Conservation (phyloP, 1,140 invertebrate genomes). For the Caerostris extrusa region DNA sequence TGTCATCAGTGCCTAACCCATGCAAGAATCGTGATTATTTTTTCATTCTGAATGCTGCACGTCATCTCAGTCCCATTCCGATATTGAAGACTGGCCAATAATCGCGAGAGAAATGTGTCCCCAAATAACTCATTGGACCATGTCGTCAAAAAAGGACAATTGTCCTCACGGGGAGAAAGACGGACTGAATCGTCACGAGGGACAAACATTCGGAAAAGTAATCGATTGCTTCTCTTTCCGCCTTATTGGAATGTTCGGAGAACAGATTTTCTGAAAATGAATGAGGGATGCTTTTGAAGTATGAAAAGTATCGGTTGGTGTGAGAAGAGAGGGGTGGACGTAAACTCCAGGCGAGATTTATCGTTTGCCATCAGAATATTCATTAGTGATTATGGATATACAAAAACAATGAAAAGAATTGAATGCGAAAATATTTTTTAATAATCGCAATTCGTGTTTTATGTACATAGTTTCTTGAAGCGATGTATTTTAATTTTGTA, state of each 20-base stretch:
- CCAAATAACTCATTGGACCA: not conserved
- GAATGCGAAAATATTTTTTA: too few relatives aligned
- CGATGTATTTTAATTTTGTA: too few relatives aligned
- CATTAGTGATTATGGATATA: not conserved
- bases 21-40: not conserved
- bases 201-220: slow-evolving; percentile 1
- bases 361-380: not conserved
- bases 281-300: not conserved
- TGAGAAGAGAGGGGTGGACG: not conserved
- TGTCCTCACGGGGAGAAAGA: not conserved
- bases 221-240: not conserved
- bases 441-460: too few relatives aligned
- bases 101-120: not conserved
- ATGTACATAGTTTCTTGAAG: too few relatives aligned
- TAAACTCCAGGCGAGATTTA: not conserved
- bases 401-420: too few relatives aligned
- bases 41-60: not conserved
- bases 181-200: not conserved
- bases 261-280: not conserved
- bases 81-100: not conserved
- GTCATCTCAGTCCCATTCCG: too few relatives aligned
- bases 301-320: not conserved
- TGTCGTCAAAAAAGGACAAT: not conserved
- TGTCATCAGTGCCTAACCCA: too few relatives aligned
- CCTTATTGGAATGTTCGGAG: not conserved